Percentiles rank a stretch among this genome's conserved stretches.
Evolutionary conservation across 2,113 vertebrate genomes (phyloP).

Genomic region (Paracyprichromis sp.): DNA sequence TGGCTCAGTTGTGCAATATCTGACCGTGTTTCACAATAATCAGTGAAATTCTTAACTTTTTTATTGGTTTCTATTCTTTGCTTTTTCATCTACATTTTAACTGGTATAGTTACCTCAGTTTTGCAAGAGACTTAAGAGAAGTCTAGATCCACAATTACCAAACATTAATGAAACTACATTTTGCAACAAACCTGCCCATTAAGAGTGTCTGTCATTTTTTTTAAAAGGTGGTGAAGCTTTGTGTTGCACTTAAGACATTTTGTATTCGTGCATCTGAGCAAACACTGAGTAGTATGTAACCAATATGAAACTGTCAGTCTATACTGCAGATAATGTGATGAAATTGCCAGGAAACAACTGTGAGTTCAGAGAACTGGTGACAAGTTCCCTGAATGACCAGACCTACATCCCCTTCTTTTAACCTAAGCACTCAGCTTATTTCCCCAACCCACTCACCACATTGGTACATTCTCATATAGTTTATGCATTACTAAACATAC

Average conservation of each 20-base stretch:
- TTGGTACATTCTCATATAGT: background rate
- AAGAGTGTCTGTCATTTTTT: background rate
- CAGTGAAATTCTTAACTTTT: background rate
- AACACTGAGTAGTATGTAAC: background rate
- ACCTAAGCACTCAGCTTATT: constrained; percentile 10
- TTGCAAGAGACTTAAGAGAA: background rate
- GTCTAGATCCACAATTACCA: background rate
- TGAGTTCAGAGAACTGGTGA: constrained; percentile 65
- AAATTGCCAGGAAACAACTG: constrained; percentile 62
- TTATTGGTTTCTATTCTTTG: background rate
- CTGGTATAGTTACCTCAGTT: background rate
- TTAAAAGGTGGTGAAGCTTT: accelerated
- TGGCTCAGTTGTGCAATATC: constrained; percentile 15
- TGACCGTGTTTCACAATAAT: constrained; percentile 20
- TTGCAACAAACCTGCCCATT: background rate
- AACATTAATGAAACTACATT: background rate
- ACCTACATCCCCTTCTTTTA: constrained; percentile 57
- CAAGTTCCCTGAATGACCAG: constrained; percentile 72
- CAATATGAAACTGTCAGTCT: background rate
- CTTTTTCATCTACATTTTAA: background rate
- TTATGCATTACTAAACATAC: background rate
- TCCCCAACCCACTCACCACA: constrained; percentile 20
- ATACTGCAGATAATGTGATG: constrained; percentile 30
- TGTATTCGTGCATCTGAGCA: background rate
- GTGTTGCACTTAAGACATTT: background rate